Base-by-base conservation (phyloP, 2,888 invertebrate genomes). In the Agrochola litura region DNA sequence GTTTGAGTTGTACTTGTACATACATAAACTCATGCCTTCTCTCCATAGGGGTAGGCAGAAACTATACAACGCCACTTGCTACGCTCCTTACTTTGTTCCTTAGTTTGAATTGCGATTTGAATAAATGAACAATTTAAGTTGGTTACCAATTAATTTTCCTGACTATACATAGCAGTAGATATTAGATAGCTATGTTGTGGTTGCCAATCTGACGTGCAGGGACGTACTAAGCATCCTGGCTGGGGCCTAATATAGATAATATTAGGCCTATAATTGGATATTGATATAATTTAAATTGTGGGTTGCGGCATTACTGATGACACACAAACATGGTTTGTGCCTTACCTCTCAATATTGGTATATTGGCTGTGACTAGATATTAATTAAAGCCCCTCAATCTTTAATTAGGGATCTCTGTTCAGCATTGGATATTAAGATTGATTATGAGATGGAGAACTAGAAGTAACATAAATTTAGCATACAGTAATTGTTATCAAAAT, bases 211-310 rank as follows among this genome's bases (percentile, higher is more conserved):
- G 64, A 60, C 58, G 25, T 46, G 71, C 52, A 71, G 0, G 70
- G 70, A 58, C 64, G 64, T 64, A 56, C 71, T 52, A 25, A 52
- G 52, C 77, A 30, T 58, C 19, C n/a, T 52, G 58, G 19, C 37
- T 46, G 65, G 5, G 6, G 22, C 25, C 52, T 60, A 66, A 77
- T 77, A 46, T 72, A n/a, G n/a, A n/a, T n/a, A n/a, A 43, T 25
- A 73, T 65, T 46, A 52, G 37, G 6, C 43, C 22, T 37, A 8
- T 66, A 77, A 77, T 77, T 72, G 72, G 72, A 66, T 66, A 66
- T 60, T 66, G 46, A 46, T 54, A n/a, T 54, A 65, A 77, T 78
- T 65, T 16, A 58, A 52, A 77, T 30, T 25, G 54, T 60, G 49
- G 65, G 46, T 43, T 22, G 52, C 56, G 8, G 19, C 25, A 22